Conservation (phyloP, 2,113 vertebrate species). For the Siniperca knerii region DNA sequence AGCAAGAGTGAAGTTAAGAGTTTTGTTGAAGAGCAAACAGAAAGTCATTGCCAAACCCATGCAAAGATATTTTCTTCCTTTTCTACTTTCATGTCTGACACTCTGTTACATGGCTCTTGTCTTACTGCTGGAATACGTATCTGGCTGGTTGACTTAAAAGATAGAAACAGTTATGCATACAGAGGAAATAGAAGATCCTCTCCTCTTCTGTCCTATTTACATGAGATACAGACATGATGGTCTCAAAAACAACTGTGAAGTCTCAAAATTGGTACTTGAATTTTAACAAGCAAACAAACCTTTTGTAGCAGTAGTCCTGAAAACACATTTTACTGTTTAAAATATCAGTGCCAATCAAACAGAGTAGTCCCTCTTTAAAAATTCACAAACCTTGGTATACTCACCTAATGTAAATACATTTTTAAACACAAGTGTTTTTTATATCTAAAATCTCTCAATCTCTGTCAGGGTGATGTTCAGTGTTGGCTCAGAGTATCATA, state of each 20-base stretch:
- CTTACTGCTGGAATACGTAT: not conserved
- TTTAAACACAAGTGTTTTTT: not conserved
- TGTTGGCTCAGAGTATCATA: not conserved
- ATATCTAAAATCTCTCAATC: not conserved
- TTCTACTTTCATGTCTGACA: not conserved
- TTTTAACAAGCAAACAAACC: not conserved
- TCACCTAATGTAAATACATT: not conserved
- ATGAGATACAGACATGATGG: constrained; percentile 16
- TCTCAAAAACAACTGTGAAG: constrained; percentile 17
- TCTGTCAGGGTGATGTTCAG: not conserved
- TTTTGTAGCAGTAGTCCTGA: not conserved
- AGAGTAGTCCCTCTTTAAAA: not conserved
- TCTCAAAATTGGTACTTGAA: not conserved
- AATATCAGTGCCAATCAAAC: not conserved
- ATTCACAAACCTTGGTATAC: not conserved
- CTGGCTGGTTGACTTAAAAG: not conserved
- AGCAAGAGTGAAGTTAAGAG: not conserved
- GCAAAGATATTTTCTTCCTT: constrained; percentile 8
- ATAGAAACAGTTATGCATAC: not conserved
- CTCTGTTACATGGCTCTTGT: not conserved
- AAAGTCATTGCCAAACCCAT: not conserved
- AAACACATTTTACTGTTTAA: not conserved
- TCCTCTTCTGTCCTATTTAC: constrained; percentile 60
- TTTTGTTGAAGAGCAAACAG: not conserved
- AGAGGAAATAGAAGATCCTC: constrained; percentile 43